Conservation (phyloP, 2,888 invertebrate genomes). For the Dryococelus australis region DNA sequence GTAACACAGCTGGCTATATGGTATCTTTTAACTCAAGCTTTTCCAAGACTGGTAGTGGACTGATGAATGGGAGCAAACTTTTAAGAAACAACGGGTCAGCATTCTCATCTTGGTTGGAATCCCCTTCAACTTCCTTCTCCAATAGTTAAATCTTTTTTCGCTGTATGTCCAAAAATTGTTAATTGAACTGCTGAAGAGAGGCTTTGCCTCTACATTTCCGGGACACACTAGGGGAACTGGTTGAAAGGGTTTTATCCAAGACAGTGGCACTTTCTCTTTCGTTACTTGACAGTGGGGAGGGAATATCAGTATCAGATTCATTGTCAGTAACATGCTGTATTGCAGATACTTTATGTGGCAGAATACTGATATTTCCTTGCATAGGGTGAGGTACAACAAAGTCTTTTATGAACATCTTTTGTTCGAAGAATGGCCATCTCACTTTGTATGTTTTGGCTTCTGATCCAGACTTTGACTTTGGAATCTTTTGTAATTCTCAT, state of each 20-base stretch:
- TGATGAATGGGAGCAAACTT: neutral
- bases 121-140: neutral
- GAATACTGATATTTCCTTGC: neutral
- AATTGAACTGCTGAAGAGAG: neutral
- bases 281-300: neutral
- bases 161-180: neutral
- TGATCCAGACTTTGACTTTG: no score
- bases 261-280: no score
- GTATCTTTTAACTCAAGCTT: neutral
- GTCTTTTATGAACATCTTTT: neutral
- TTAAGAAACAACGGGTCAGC: neutral
- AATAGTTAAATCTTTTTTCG: neutral
- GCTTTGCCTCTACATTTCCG: no score
- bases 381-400: neutral
- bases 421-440: no score
- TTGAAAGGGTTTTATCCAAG: no score
- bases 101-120: neutral
- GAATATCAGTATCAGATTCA: neutral
- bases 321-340: neutral
- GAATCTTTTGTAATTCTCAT: no score
- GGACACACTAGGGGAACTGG: no score
- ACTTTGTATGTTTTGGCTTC: no score
- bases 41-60: neutral
- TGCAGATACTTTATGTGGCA: no score
- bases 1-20: neutral